Evolutionary conservation across 2,113 vertebrate genomes (phyloP), one percentile per base, ranked within the genome.

Genomic region (Aythya baeri): DNA sequence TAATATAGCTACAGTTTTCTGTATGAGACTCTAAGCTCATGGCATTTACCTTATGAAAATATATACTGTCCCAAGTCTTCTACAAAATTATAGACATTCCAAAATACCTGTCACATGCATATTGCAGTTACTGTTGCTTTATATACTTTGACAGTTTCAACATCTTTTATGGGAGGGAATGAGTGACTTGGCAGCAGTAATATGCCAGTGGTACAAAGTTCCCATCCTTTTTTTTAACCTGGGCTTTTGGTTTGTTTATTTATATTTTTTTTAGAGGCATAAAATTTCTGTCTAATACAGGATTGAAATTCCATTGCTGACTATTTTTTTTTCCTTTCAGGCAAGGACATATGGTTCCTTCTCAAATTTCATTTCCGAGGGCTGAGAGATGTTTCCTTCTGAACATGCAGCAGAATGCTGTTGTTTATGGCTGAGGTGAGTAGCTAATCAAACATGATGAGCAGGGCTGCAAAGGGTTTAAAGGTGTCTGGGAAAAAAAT

Each of bases 351-450:
- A 14, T 20, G 43, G 22, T 61, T 36, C 54, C 46, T 54, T 38
- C 14, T 11, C 21, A 4, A 7, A 6, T 10, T 49, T 49, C 29
- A 11, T 3, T 36, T 43, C 58, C 8, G 34, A 9, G 4, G 1
- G 4, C 84, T 50, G 25, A 58, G 41, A 76, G 12, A 5, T n/a
- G 3, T 54, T 90, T 67, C 0, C 0, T 34, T 59, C 18, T 4
- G 50, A 44, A 43, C 0, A 0, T 13, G 1, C 0, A 0, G 12
- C 13, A 62, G 21, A 23, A 34, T 7, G 29, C 25, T 32, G 49
- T 38, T 6, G 3, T 44, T 55, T 27, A 9, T 44, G 55, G 32
- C 15, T 16, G 75, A 58, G 61, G 41, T 62, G 66, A 92, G 75
- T 5, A 15, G 14, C 52, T 52, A 43, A 44, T 25, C 14, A 41